Conservation (phyloP, 2,888 invertebrate species). For the Scelioninae gen. 2 region DNA sequence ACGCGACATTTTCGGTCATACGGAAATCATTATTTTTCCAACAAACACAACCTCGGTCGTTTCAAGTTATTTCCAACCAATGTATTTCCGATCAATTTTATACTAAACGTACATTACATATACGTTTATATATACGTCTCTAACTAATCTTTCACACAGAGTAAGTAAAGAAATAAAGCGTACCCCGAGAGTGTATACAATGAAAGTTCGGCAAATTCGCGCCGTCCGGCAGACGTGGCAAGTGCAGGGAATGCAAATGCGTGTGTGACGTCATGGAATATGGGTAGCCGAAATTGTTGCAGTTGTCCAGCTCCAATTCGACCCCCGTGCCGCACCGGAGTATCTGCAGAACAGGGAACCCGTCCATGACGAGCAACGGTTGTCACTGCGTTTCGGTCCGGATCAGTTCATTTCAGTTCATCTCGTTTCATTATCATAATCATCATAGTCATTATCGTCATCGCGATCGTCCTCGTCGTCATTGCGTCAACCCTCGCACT, state of each 20-base stretch:
- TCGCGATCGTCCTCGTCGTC: neutral
- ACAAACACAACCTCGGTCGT: too few species aligned
- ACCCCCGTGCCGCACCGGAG: slow-evolving; percentile 72
- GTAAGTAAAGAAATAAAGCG: slow-evolving; percentile 45
- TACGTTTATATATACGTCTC: too few species aligned
- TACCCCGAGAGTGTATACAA: slow-evolving; percentile 72
- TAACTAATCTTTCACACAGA: too few species aligned
- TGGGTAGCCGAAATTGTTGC: slow-evolving; percentile 69
- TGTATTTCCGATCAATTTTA: too few species aligned
- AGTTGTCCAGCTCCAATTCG: slow-evolving; percentile 69
- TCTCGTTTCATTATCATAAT: too few species aligned
- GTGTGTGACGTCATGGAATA: slow-evolving; percentile 70
- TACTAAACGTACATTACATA: too few species aligned
- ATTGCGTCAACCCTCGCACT: slow-evolving; percentile 5
- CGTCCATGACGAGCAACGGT: slow-evolving; percentile 68
- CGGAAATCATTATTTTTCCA: too few species aligned
- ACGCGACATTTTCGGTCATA: too few species aligned
- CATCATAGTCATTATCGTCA: too few species aligned
- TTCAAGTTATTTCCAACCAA: too few species aligned
- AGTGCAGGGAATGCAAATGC: slow-evolving; percentile 68
- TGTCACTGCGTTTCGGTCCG: slow-evolving; percentile 22
- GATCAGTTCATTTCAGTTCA: too few species aligned
- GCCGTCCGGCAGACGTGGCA: slow-evolving; percentile 70
- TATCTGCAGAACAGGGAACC: slow-evolving; percentile 73
- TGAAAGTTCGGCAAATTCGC: slow-evolving; percentile 71